These are phyloP conservation scores for Carduelis carduelis DNA, from an alignment of 2,797 vertebrate genomes.

Conservation along the genomic window DNA sequence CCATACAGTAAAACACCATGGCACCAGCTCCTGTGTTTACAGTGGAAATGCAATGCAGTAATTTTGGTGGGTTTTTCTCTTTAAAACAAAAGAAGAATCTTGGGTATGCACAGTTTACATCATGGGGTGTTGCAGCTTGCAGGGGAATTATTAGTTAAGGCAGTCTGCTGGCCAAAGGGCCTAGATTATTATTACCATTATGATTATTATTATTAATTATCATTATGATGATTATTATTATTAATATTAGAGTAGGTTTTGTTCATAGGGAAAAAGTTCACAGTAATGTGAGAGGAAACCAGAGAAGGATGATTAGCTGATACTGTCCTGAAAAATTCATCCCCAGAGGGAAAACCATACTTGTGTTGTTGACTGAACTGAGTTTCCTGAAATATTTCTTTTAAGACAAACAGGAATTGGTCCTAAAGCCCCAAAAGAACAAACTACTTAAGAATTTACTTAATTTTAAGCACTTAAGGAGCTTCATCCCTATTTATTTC, in stretches of 20 bases:
- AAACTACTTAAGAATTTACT: neutral
- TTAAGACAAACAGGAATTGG: conserved; percentile 9
- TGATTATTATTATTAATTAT: neutral
- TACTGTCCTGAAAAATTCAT: neutral
- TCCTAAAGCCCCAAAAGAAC: neutral
- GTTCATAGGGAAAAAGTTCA: conserved; percentile 10
- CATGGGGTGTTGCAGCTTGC: neutral
- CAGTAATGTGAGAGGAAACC: conserved; percentile 37
- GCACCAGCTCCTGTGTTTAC: conserved; percentile 72
- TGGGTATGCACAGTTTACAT: conserved; percentile 36
- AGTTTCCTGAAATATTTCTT: neutral
- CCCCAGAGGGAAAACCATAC: neutral
- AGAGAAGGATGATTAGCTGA: conserved; percentile 26
- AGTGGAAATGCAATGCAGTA: conserved; percentile 80
- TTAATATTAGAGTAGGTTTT: neutral
- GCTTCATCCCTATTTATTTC: neutral
- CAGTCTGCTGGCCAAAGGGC: conserved; percentile 33
- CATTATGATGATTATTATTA: neutral
- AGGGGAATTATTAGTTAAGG: conserved; percentile 56
- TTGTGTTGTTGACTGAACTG: neutral
- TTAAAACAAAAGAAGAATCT: conserved; percentile 60
- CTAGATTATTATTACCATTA: conserved; percentile 2
- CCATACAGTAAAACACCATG: conserved; percentile 67
- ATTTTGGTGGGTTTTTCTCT: conserved; percentile 50
- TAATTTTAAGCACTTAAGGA: neutral